Conservation (phyloP, 2,888 invertebrate genomes). For the Sesamia inferens region DNA sequence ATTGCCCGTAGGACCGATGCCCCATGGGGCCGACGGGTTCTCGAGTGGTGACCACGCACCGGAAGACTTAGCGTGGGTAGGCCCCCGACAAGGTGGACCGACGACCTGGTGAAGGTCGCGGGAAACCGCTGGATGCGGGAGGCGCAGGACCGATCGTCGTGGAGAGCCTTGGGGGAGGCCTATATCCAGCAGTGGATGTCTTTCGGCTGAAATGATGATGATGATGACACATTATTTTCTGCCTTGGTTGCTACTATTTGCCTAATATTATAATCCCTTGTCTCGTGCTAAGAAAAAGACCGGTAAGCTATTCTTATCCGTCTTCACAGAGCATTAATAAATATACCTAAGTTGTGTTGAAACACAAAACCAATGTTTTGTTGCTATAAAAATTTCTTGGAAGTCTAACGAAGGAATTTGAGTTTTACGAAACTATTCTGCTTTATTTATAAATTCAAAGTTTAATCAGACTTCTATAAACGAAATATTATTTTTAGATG, state of each 20-base stretch:
- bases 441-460: slow-evolving; percentile 34
- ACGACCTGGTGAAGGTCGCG: too few species aligned
- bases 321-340: slow-evolving; percentile 30
- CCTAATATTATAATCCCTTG: slow-evolving; percentile 3
- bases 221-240: too few species aligned
- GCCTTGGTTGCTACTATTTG: neutral
- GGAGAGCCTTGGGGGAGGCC: too few species aligned
- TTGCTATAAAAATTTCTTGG: slow-evolving; percentile 45
- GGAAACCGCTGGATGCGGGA: too few species aligned
- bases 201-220: too few species aligned
- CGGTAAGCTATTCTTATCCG: slow-evolving; percentile 26
- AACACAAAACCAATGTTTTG: slow-evolving; percentile 40
- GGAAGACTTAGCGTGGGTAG: too few species aligned
- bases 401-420: slow-evolving; percentile 42
- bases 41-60: too few species aligned
- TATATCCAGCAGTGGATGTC: too few species aligned
- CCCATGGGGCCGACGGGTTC: too few species aligned
- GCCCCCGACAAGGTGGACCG: too few species aligned
- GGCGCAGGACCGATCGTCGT: too few species aligned
- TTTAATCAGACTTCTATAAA: slow-evolving; percentile 38
- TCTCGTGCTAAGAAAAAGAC: neutral
- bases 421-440: slow-evolving; percentile 33
- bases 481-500: slow-evolving; percentile 31
- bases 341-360: slow-evolving; percentile 41
- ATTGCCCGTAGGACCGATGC: too few species aligned